Evolutionary conservation across 2,797 vertebrate species (phyloP).

Genomic region (Pseudochaenichthys georgianus): DNA sequence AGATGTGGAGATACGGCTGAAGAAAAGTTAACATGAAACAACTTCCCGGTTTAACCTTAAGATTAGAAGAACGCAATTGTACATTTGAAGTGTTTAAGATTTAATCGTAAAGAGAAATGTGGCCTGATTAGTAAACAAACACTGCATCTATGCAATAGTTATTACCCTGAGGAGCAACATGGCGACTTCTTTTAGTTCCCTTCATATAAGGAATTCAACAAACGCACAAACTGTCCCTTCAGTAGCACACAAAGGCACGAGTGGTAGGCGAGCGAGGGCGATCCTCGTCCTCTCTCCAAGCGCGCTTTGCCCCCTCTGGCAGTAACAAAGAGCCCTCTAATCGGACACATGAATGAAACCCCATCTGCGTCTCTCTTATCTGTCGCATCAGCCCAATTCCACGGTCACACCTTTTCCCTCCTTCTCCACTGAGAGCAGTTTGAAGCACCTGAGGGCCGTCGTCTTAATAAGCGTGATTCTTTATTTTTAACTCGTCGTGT

Average conservation of each 20-base stretch:
- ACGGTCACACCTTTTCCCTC: constrained; percentile 45
- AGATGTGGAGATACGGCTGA: constrained; percentile 2
- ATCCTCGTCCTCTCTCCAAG: constrained; percentile 61
- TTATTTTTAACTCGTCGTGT: constrained; percentile 27
- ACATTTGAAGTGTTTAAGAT: neutral
- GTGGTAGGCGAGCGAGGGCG: constrained; percentile 43
- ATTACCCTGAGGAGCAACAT: neutral
- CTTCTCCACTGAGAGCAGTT: constrained; percentile 30
- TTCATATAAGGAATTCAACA: constrained; percentile 30
- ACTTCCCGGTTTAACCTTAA: neutral
- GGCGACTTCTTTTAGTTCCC: neutral
- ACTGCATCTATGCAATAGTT: neutral
- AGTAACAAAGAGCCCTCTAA: constrained; percentile 71
- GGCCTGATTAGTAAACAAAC: neutral
- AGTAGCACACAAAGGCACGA: constrained; percentile 36
- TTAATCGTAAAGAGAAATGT: neutral
- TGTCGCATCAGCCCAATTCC: constrained; percentile 56
- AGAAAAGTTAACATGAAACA: too few relatives aligned
- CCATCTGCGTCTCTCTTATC: constrained; percentile 64
- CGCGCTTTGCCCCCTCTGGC: constrained; percentile 54
- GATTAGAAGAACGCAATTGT: neutral
- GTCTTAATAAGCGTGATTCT: constrained; percentile 40
- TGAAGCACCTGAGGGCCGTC: constrained; percentile 17
- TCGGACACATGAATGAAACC: constrained; percentile 74
- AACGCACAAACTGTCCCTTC: constrained; percentile 29